Evolutionary conservation across 1,140 invertebrate genomes (phyloP).

Genomic region (Whitmania pigra): DNA sequence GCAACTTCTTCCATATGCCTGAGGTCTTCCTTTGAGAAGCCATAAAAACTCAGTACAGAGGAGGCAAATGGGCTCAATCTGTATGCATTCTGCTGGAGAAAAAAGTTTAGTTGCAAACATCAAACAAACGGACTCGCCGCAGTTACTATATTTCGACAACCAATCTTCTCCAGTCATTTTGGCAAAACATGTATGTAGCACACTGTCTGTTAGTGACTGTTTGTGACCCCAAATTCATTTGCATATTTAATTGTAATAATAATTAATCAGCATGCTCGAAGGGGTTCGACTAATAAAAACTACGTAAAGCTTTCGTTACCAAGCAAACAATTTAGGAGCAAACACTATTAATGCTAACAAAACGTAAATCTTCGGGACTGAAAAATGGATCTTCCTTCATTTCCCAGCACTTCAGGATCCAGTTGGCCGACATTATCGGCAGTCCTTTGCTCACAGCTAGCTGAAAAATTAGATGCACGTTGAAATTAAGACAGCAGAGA

Average conservation of each 20-base stretch:
- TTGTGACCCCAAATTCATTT: too few relatives aligned
- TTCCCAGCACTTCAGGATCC: slow-evolving; percentile 74
- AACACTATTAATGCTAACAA: slow-evolving; percentile 48
- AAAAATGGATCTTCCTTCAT: slow-evolving; percentile 54
- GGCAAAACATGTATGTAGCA: too few relatives aligned
- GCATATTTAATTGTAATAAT: too few relatives aligned
- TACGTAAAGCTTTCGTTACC: too few relatives aligned
- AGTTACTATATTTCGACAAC: too few relatives aligned
- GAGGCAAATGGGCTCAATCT: slow-evolving; percentile 76
- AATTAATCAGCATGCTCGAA: too few relatives aligned
- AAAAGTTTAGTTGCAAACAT: not conserved
- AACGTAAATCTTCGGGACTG: slow-evolving; percentile 53
- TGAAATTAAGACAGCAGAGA: not conserved
- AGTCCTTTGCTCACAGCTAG: slow-evolving; percentile 68
- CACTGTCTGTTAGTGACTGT: too few relatives aligned
- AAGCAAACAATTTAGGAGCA: too few relatives aligned
- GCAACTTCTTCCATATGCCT: slow-evolving; percentile 79
- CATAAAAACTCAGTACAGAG: slow-evolving; percentile 69
- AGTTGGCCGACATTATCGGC: slow-evolving; percentile 71
- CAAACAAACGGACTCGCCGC: too few relatives aligned
- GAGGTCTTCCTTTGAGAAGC: slow-evolving; percentile 73
- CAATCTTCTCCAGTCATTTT: too few relatives aligned
- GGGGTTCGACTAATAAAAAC: too few relatives aligned
- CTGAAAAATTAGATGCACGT: slow-evolving; percentile 39
- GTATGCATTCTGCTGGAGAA: slow-evolving; percentile 44